Evolutionary conservation across 1,140 invertebrate genomes (phyloP), one percentile per base, ranked within the genome.

Genomic region (Oryctes rhinoceros): DNA sequence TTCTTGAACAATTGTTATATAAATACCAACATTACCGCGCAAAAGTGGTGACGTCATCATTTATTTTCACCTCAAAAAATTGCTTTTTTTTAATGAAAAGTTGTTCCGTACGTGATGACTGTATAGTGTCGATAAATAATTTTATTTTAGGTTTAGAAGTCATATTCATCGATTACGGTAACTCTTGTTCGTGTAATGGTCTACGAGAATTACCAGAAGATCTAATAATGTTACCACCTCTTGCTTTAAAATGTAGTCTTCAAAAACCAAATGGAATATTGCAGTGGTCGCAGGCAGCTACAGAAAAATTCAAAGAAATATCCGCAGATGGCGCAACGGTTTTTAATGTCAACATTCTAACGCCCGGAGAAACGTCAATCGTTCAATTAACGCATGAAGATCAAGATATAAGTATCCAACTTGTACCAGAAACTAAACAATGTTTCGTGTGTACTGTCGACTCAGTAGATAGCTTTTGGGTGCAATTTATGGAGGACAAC

Each of bases 111-210:
- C 2, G 24, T 30, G 0, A 30, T 30, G 24, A 30, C 24, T 30
- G 24, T 30, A 0, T 44, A 10, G 9, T 44, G 9, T 44, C 39
- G 39, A 44, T 5, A 44, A 44, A 44, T 1, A 9, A 65, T 65
- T 24, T 30, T 35, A 15, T 74, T 53, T 4, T 53, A 67, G 82
- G 85, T 11, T 81, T 88, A 4, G 92, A 93, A 87, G 92, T 94
- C 1, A 84, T 92, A 0, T 94, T 93, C 83, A 91, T 94, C 85
- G 94, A 95, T 87, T 94, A 94, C 83, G 94, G 93, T 24, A 94
- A 94, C 86, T 91, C 91, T 0, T 91, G 91, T 11, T 88, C 90
- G 7, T 90, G 90, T 0, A 90, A 88, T 30, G 90, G 91, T 83
- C 86, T 94, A 48, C 86, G 90, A 39, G 89, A 89, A 82, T 86